Evolutionary conservation across 1,140 invertebrate species (phyloP), one percentile per base, ranked within the genome.

Genomic region (Drosophila pseudoobscura): DNA sequence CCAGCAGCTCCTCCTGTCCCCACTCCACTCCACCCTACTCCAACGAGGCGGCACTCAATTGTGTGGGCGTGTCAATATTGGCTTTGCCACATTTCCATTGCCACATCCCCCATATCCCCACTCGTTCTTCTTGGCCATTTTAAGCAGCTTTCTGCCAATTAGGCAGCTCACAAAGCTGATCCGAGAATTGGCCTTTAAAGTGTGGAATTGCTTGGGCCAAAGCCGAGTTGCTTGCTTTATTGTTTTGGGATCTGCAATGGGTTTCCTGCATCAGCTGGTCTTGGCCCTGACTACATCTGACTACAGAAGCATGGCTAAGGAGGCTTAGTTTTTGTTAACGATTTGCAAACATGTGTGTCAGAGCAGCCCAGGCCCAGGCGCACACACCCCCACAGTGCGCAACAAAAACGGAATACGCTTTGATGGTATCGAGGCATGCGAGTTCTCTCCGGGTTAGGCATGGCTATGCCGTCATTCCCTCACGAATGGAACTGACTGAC

Each of bases 291-390:
- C 58, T 63, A 29, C 43, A 51, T 50, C 75, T 54, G 47, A 55
- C 58, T 63, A 29, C 43, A 51, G 49, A 61, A 69, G 73, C 77
- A 51, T 70, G 54, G 61, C 77, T 80, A 87, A 85, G 77, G 46
- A 74, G 80, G 74, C 74, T 85, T 85, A 87, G 80, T 80, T 85
- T 72, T 87, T 84, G 82, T 71, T 87, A 87, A 85, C 82, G 82
- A 87, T 85, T 85, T 70, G 80, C 80, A 71, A 87, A 78, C 82
- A 85, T 76, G 56, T 80, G 68, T 68, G 79, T 50, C 45, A 20
- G 24, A 39, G 24, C 22, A 2, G 20, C 20, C 20, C 20, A 20
- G 15, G 9, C 17, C 39, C 54, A 8, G 22, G 17, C 3, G 3
- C 15, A 35, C 24, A 17, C 70, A 64, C 22, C 60, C 53, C 69